Evolutionary conservation across 1,140 invertebrate genomes (phyloP), one percentile per base, ranked within the genome.

Genomic region (Drosophila pallidifrons): DNA sequence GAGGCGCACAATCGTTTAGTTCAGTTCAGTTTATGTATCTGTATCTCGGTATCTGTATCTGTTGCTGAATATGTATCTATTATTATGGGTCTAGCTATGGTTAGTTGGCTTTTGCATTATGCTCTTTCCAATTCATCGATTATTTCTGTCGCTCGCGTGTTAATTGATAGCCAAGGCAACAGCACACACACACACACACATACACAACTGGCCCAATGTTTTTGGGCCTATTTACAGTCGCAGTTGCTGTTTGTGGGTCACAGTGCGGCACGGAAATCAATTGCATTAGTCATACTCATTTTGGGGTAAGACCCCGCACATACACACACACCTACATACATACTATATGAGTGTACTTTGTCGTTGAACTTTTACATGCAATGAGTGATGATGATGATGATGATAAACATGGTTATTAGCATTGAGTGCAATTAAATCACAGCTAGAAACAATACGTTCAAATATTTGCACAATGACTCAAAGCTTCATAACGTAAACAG

Each of bases 121-220:
- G 70, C 65, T 57, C 49, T 63, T 72, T 63, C 46, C 55, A 60
- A 49, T 77, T 74, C 83, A 87, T 87, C 77, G 82, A 87, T 87
- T 87, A 88, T 88, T 86, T 88, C 72, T 77, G 75, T 83, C 66
- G 83, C 51, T 87, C 77, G 82, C 83, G 83, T 87, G 80, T 88
- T 87, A 87, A 87, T 88, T 87, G 83, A 82, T 83, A 79, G 82
- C 72, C 72, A 88, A 75, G 83, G 83, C 83, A 86, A 82, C 79
- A 25, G 4, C 20, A 25, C 20, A 25, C 20, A 25, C 20, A 20
- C 16, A 20, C 20, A 20, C 20, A 20, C 20, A 4, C 20, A 4
- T 3, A 25, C 20, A 57, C 28, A 49, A 74, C 59, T 46, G 69
- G 69, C 63, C 61, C 63, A 66, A 66, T 60, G 80, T 57, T 66